A percentile compares a stretch with the other conserved stretches of the same genome.
phyloP scores from a whole-genome alignment of 2,888 invertebrate genomes.

The Ditula angustiorana region DNA sequence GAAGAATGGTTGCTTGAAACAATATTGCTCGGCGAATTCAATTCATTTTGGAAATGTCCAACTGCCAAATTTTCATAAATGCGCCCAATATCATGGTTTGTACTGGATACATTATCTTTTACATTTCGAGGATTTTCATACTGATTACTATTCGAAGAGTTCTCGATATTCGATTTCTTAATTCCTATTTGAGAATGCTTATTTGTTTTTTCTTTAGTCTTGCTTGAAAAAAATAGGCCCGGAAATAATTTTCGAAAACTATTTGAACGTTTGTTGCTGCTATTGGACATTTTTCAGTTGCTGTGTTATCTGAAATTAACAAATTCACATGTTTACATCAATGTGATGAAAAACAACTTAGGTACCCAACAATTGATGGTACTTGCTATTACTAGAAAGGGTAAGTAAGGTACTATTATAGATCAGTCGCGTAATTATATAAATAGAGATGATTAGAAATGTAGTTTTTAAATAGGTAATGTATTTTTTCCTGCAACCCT shows the following conservation, averaged over 20 bases:
- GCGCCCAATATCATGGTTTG: conserved; percentile 58
- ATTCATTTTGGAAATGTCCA: conserved; percentile 50
- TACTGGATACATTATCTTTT: conserved; percentile 52
- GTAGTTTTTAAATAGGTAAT: too few species aligned
- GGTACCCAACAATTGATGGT: too few species aligned
- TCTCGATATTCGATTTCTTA: conserved; percentile 44
- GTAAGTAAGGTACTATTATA: too few species aligned
- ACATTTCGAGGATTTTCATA: conserved; percentile 68
- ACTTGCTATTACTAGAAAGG: too few species aligned
- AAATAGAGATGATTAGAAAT: too few species aligned
- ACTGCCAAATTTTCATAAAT: conserved; percentile 76
- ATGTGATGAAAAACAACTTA: too few species aligned
- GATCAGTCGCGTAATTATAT: too few species aligned
- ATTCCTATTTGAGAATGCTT: conserved; percentile 49
- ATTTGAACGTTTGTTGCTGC: conserved; percentile 66
- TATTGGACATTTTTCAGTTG: conserved; percentile 63
- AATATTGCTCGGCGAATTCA: conserved; percentile 53
- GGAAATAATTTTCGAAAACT: conserved; percentile 76
- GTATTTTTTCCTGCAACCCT: too few species aligned
- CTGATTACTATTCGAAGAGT: conserved; percentile 59
- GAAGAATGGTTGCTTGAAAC: conserved; percentile 69
- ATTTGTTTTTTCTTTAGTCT: conserved; percentile 66
- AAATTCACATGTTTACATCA: conserved; percentile 10
- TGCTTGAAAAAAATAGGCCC: conserved; percentile 67
- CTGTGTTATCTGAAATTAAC: conserved; percentile 48